Evolutionary conservation across 2,113 vertebrate genomes (phyloP).

Genomic region (Prolemur simus): DNA sequence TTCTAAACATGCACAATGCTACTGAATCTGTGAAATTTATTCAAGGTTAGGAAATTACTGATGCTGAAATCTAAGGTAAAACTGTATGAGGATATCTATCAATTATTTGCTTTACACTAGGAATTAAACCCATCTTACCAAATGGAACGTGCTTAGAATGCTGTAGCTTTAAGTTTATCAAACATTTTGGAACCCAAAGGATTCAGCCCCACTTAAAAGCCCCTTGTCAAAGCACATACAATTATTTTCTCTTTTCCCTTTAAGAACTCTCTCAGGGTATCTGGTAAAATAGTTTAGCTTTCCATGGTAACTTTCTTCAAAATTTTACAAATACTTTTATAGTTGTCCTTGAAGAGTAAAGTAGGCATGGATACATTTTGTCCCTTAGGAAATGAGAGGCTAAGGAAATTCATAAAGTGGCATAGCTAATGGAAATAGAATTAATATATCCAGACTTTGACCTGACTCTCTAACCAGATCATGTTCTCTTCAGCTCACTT

Average conservation of each 20-base stretch:
- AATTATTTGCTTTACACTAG: background rate
- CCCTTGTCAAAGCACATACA: background rate
- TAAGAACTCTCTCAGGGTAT: background rate
- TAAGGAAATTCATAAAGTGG: background rate
- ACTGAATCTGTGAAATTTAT: background rate
- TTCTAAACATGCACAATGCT: conserved; percentile 22
- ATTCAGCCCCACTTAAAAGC: background rate
- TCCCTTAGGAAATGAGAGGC: background rate
- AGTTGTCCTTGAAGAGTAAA: conserved; percentile 3
- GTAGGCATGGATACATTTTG: background rate
- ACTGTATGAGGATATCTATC: background rate
- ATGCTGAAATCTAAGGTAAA: conserved; percentile 1
- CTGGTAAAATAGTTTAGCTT: background rate
- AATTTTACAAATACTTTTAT: background rate
- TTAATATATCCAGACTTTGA: background rate
- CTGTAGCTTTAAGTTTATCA: background rate
- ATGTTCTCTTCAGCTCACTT: background rate
- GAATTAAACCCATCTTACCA: background rate
- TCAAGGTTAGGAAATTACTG: conserved; percentile 10
- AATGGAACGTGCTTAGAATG: background rate
- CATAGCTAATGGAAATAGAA: background rate
- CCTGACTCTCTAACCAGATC: background rate
- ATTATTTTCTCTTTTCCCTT: background rate
- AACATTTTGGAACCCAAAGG: background rate
- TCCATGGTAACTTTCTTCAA: background rate